Percentiles rank a stretch among this genome's conserved stretches.
Conservation (phyloP, 2,113 vertebrate species). For the Leucopternis melanops region DNA sequence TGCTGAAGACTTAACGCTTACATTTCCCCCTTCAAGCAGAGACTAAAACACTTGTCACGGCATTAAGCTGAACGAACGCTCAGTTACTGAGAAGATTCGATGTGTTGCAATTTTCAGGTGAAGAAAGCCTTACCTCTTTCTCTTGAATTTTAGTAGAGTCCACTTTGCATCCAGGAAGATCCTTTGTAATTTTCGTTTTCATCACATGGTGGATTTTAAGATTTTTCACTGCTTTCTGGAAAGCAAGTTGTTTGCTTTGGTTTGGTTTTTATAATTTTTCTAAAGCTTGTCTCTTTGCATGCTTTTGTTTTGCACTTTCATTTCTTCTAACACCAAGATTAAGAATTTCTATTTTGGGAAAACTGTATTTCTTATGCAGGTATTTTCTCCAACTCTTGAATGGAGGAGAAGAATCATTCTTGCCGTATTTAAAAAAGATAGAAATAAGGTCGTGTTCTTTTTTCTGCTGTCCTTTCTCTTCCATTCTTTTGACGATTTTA, state of each 20-base stretch:
- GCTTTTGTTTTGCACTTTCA: not conserved
- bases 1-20: not conserved
- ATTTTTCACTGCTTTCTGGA: not conserved
- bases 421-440: not conserved
- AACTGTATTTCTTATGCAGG: not conserved
- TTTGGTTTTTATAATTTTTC: not conserved
- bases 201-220: not conserved
- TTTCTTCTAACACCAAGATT: not conserved
- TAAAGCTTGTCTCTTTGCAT: not conserved
- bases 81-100: not conserved
- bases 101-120: not conserved
- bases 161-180: not conserved
- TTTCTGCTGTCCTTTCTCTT: not conserved
- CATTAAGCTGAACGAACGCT: not conserved
- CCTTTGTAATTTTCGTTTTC: not conserved
- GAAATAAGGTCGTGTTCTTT: not conserved
- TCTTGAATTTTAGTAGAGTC: conserved; percentile 8
- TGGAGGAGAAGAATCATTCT: not conserved
- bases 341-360: not conserved
- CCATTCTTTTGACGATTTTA: not conserved
- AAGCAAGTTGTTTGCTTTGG: not conserved
- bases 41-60: not conserved
- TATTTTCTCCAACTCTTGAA: not conserved
- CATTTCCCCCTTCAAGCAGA: not conserved
- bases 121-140: conserved; percentile 49